phyloP scores from a whole-genome alignment of 2,888 invertebrate genomes.

The Tenodera sinensis region DNA sequence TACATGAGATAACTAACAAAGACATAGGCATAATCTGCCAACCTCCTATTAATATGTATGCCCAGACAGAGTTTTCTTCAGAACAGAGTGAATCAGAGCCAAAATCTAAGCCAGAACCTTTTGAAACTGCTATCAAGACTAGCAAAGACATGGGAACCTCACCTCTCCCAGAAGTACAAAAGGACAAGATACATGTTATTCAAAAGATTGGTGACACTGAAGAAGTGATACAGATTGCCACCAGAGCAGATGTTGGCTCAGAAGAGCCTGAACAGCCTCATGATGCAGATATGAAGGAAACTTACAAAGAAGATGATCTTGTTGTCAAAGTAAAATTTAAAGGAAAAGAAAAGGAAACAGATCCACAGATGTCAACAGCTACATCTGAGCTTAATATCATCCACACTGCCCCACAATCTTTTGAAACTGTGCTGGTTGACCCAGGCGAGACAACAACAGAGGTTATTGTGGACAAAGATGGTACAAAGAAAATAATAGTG shows the following conservation, averaged over 20 bases:
- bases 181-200: slow-evolving; percentile 64
- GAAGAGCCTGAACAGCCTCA: slow-evolving; percentile 46
- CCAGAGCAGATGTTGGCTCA: slow-evolving; percentile 46
- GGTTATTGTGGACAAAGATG: slow-evolving; percentile 76
- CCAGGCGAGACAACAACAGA: slow-evolving; percentile 81
- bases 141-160: slow-evolving; percentile 39
- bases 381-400: slow-evolving; percentile 65
- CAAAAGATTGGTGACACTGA: slow-evolving; percentile 61
- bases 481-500: slow-evolving; percentile 74
- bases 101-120: background rate
- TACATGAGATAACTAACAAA: background rate
- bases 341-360: slow-evolving; percentile 34
- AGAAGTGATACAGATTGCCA: slow-evolving; percentile 70
- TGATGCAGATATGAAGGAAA: slow-evolving; percentile 38
- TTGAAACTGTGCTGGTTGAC: slow-evolving; percentile 76
- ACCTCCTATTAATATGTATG: slow-evolving; percentile 10
- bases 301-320: slow-evolving; percentile 44
- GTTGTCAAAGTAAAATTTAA: slow-evolving; percentile 71
- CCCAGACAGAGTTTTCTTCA: slow-evolving; percentile 8
- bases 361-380: slow-evolving; percentile 44
- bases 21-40: slow-evolving; percentile 10
- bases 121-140: slow-evolving; percentile 42
- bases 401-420: slow-evolving; percentile 69
- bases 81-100: slow-evolving; percentile 28
- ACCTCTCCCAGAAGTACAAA: slow-evolving; percentile 44